Conservation (phyloP, 2,888 invertebrate genomes). For the Lymantria monacha region DNA sequence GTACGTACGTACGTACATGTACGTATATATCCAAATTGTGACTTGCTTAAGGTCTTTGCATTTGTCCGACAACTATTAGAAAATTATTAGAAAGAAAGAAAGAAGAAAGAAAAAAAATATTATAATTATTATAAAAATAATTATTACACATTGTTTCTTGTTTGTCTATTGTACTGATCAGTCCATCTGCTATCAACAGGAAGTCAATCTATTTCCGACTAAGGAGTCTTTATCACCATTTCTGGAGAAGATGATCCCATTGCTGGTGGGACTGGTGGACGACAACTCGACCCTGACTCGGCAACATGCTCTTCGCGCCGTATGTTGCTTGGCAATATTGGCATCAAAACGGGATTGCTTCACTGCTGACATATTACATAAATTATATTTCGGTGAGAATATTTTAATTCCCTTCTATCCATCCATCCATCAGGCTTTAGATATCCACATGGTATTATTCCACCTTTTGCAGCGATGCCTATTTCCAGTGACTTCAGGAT, state of each 20-base stretch:
- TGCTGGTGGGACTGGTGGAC: conserved; percentile 83
- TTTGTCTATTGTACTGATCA: background rate
- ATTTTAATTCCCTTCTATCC: background rate
- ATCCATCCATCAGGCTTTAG: too few relatives aligned
- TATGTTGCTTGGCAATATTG: conserved; percentile 66
- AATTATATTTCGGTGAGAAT: conserved; percentile 82
- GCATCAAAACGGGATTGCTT: conserved; percentile 57
- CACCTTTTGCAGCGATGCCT: too few relatives aligned
- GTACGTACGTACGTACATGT: too few relatives aligned
- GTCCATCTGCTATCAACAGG: conserved; percentile 32
- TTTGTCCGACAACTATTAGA: too few relatives aligned
- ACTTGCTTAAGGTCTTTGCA: too few relatives aligned
- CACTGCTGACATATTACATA: conserved; percentile 79
- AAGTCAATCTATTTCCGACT: conserved; percentile 72
- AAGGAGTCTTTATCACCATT: conserved; percentile 67
- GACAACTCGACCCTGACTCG: conserved; percentile 85
- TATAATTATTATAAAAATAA: too few relatives aligned
- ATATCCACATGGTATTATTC: too few relatives aligned
- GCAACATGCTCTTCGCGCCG: conserved; percentile 82
- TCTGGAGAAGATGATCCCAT: conserved; percentile 78
- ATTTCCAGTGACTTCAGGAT: too few relatives aligned
- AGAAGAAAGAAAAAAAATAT: too few relatives aligned
- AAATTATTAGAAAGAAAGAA: too few relatives aligned
- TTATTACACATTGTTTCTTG: too few relatives aligned
- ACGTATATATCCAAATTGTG: too few relatives aligned